Percentiles rank a stretch among this genome's conserved stretches.
phyloP scores from a whole-genome alignment of 2,113 vertebrate genomes.

The Microcebus griseorufus region DNA sequence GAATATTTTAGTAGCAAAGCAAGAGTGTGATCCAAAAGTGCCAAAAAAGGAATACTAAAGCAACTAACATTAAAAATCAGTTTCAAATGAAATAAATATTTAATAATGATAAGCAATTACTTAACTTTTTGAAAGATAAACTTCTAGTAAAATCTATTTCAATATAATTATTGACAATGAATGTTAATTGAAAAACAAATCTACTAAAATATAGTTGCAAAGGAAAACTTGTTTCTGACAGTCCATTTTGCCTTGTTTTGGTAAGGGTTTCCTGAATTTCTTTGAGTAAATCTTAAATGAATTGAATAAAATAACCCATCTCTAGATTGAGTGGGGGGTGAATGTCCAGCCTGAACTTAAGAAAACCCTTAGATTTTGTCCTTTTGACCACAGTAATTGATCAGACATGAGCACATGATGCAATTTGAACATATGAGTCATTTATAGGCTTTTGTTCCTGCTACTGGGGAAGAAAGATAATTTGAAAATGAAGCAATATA shows the following conservation, averaged over 20 bases:
- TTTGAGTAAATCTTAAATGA: background rate
- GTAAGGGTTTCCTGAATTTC: background rate
- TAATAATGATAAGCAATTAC: background rate
- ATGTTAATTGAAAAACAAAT: background rate
- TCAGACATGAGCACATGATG: background rate
- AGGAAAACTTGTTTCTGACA: background rate
- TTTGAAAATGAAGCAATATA: background rate
- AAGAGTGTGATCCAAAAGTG: background rate
- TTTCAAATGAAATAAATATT: background rate
- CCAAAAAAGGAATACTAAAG: background rate
- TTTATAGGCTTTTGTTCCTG: background rate
- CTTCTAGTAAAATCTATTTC: background rate
- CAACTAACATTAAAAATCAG: background rate
- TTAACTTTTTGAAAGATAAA: background rate
- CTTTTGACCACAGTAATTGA: background rate
- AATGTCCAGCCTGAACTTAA: background rate
- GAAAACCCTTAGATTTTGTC: background rate
- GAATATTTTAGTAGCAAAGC: accelerated
- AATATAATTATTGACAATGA: background rate
- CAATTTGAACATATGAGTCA: background rate
- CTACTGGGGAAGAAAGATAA: background rate
- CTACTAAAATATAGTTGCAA: background rate
- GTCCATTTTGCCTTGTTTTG: background rate
- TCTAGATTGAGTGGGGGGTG: background rate
- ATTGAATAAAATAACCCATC: background rate